A percentile compares a stretch with the other conserved stretches of the same genome.
These are phyloP conservation scores for Mythimna impura DNA, from an alignment of 2,888 invertebrate genomes.

Conservation along the genomic window DNA sequence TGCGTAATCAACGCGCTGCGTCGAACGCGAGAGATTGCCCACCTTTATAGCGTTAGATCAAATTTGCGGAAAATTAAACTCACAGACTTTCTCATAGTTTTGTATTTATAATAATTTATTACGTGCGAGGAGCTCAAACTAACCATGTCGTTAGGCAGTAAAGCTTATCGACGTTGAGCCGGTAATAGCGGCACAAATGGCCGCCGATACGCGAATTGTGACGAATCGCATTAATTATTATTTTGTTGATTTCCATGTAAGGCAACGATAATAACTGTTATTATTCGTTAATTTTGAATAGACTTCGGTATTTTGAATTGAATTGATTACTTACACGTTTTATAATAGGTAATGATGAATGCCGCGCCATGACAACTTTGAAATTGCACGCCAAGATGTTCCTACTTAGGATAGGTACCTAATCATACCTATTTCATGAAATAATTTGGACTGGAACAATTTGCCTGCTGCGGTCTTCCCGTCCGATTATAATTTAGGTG, in stretches of 20 bases:
- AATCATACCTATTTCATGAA: no score
- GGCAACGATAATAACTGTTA: slow-evolving; percentile 68
- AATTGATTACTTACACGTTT: slow-evolving; percentile 57
- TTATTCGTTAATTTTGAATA: slow-evolving; percentile 65
- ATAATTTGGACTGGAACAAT: no score
- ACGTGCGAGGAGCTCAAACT: slow-evolving; percentile 87
- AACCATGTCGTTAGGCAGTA: slow-evolving; percentile 87
- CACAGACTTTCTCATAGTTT: slow-evolving; percentile 79
- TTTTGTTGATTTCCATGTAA: slow-evolving; percentile 76
- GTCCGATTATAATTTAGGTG: no score
- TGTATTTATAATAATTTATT: slow-evolving; percentile 88
- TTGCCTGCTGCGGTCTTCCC: no score
- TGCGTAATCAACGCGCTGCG: slow-evolving; percentile 65
- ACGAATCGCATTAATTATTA: slow-evolving; percentile 86
- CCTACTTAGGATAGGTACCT: no score
- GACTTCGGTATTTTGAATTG: slow-evolving; percentile 49
- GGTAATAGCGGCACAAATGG: slow-evolving; percentile 86
- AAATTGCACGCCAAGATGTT: not conserved
- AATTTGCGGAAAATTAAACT: slow-evolving; percentile 90
- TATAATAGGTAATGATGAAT: slow-evolving; percentile 51
- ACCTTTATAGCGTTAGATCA: slow-evolving; percentile 84
- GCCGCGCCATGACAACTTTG: slow-evolving; percentile 26
- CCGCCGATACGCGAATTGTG: slow-evolving; percentile 81
- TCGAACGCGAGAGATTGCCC: slow-evolving; percentile 59
- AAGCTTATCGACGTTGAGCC: slow-evolving; percentile 85